Percentiles rank a stretch among this genome's conserved stretches.
Evolutionary conservation across 2,888 invertebrate genomes (phyloP).

Genomic region (Aphelenchoides bicaudatus): DNA sequence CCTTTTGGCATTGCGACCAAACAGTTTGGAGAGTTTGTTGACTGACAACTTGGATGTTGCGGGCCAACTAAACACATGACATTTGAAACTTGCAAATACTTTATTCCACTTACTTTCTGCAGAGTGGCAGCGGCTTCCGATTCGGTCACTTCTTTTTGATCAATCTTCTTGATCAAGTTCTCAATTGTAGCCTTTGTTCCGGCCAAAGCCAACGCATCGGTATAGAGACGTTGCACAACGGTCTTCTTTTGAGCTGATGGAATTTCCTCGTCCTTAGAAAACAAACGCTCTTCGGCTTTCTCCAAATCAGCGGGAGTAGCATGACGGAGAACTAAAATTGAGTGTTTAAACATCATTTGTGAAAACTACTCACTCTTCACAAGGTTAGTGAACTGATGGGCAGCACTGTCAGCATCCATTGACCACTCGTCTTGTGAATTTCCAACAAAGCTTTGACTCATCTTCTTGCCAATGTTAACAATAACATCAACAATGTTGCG

Average conservation of each 20-base stretch:
- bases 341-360: no score
- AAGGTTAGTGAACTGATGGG: constrained; percentile 27
- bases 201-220: constrained; percentile 43
- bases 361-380: no score
- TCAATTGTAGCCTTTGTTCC: constrained; percentile 43
- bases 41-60: constrained; percentile 10
- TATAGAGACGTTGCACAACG: constrained; percentile 28
- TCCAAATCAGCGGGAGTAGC: constrained; percentile 25
- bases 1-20: constrained; percentile 15
- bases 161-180: constrained; percentile 40
- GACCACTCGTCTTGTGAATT: constrained; percentile 14
- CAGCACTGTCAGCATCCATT: constrained; percentile 20
- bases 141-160: constrained; percentile 22
- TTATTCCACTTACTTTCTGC: constrained; percentile 3
- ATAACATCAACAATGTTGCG: constrained; percentile 18
- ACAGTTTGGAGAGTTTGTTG: not conserved
- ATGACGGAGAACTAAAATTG: constrained; percentile 28
- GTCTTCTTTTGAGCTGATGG: constrained; percentile 31
- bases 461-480: constrained; percentile 24
- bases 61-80: constrained; percentile 8
- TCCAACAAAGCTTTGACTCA: constrained; percentile 18
- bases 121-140: not conserved
- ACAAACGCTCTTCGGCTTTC: constrained; percentile 37
- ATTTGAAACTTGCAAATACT: constrained; percentile 6
- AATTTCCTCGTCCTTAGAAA: constrained; percentile 31